Conservation (phyloP, 2,797 vertebrate genomes). For the Brotula barbata region DNA sequence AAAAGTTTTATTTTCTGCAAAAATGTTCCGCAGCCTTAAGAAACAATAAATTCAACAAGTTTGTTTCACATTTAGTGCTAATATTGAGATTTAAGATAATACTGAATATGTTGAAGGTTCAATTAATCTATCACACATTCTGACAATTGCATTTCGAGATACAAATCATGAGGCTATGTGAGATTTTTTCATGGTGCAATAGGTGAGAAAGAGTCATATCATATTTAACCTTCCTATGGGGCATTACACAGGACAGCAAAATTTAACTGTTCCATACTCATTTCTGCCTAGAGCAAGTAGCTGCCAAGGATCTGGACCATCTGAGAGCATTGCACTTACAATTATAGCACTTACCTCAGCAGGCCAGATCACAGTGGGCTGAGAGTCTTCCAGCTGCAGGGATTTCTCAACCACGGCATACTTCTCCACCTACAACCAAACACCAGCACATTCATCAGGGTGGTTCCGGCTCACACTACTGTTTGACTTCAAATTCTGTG, state of each 20-base stretch:
- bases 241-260: conserved; percentile 5
- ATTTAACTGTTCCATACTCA: not conserved
- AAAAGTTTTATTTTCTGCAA: no score
- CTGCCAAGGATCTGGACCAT: conserved; percentile 23
- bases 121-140: not conserved
- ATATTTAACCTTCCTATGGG: conserved; percentile 7
- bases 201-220: not conserved
- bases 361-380: conserved; percentile 92
- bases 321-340: conserved; percentile 26
- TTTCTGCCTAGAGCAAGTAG: conserved; percentile 18
- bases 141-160: not conserved
- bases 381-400: conserved; percentile 89
- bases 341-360: conserved; percentile 81
- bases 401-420: conserved; percentile 96
- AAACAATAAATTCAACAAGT: no score
- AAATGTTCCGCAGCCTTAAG: no score
- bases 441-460: conserved; percentile 42
- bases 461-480: not conserved
- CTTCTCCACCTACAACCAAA: conserved; percentile 89
- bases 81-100: no score
- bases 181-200: not conserved
- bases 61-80: no score
- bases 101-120: no score
- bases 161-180: not conserved
- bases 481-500: conserved; percentile 8